Base-by-base conservation (phyloP, 2,113 vertebrate species). In the Larimichthys polyactis region DNA sequence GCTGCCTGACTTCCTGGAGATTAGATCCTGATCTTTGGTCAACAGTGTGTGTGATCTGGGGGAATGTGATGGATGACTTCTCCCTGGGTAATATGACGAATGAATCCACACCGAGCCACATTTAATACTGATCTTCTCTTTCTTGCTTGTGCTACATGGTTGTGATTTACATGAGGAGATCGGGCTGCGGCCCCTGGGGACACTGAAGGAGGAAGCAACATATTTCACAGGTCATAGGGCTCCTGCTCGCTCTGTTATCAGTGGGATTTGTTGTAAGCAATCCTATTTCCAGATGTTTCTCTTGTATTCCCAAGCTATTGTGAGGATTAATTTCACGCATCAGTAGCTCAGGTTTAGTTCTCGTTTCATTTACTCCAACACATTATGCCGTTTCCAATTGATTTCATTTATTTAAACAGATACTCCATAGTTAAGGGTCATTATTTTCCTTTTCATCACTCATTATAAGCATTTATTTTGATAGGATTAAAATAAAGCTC, bases 311-410 rank as follows among this genome's bases (percentile, higher is more conserved):
- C 20, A n/a, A 78, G 62, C 58, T 57, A 75, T 68, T 60, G 51
- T 59, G 60, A 69, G 24, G 75, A 85, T 81, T 90, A 68, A 93
- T 89, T 91, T 91, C 84, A 90, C 27, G 78, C 81, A 36, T 78
- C 74, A 43, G 46, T 32, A 49, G 60, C 63, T 63, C n/a, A 2
- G n/a, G 36, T 73, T 70, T 70, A 75, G 67, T 71, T 83, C 63
- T 77, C 36, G 48, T 78, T 91, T 82, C 71, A 87, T 89, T 90
- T 89, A 27, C 72, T 60, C 48, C 72, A 5, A 55, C 70, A 74
- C 76, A 43, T 73, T 19, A 81, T 74, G 67, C 46, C 36, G 63
- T 78, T 80, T 84, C 57, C 57, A 81, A 86, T 79, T 85, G 54
- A 84, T 78, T 84, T 83, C 1, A 69, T 75, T 77, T 51, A 75